Evolutionary conservation across 2,797 vertebrate genomes (phyloP).

Genomic region (Fratercula arctica): DNA sequence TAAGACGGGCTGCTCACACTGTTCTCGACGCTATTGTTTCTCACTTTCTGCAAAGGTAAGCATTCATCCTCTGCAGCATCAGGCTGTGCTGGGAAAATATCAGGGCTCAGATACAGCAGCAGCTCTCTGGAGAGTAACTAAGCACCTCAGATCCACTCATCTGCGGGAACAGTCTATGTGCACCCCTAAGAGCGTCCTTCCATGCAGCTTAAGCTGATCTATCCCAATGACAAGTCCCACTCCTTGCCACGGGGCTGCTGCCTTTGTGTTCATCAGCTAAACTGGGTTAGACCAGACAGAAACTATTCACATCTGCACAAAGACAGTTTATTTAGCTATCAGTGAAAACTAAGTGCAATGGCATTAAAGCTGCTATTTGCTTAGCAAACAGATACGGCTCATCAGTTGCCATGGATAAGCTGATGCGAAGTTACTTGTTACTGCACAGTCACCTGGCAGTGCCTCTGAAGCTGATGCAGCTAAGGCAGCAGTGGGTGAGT

Average conservation of each 20-base stretch:
- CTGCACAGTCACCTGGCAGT: background rate
- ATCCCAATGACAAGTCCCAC: background rate
- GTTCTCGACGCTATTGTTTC: background rate
- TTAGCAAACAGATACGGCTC: background rate
- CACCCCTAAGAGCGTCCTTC: background rate
- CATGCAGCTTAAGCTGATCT: background rate
- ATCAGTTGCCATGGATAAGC: conserved; percentile 36
- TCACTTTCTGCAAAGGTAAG: background rate
- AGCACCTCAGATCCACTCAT: background rate
- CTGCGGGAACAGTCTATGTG: background rate
- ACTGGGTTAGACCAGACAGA: background rate
- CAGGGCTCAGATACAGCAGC: background rate
- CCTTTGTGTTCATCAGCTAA: background rate
- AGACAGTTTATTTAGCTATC: background rate
- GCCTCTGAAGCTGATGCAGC: background rate
- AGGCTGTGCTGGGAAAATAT: background rate
- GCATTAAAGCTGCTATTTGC: conserved; percentile 1
- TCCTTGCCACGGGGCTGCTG: background rate
- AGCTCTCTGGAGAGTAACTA: background rate
- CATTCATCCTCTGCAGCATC: background rate
- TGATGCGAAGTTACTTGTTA: background rate
- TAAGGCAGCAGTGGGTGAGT: background rate
- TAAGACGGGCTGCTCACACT: background rate
- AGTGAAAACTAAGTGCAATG: background rate
- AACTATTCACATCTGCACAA: background rate